Base-by-base conservation (phyloP, 2,888 invertebrate genomes). In the Apodemia zela region DNA sequence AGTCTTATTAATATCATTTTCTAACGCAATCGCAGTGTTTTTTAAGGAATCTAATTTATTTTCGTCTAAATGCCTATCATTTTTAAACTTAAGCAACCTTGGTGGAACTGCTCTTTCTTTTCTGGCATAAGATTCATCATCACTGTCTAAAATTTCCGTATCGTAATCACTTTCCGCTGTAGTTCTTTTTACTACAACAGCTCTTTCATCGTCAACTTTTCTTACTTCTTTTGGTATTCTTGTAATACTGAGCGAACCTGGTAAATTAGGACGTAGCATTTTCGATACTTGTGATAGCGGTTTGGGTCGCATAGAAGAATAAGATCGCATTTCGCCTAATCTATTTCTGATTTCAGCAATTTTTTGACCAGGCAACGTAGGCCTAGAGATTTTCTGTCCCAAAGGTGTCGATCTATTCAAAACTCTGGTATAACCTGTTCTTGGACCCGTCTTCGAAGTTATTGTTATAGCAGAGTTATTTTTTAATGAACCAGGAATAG, bases 381-480 rank as follows among this genome's bases (percentile, higher is more conserved):
- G 85, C 65, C 92, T 77, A 0, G 75, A 65, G 63, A 88, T 76
- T 75, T 86, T 84, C 38, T 80, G 81, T 3, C 83, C 80, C 68
- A 89, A 77, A 18, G 84, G 77, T 11, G 54, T 54, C 15, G 90
- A 89, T 65, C 92, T 78, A 6, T 76, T 71, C 49, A 89, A 70
- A 25, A 89, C 75, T 73, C 90, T 82, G 65, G 88, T 87, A 64
- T 79, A 80, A 15, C 82, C 85, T 15, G 85, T 84, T 60, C 89
- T 79, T 0, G 83, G 82, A 0, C 82, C 84, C 8, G 80, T 79
- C 75, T 92, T 92, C 1, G 94, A 93, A 45, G 93, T 91, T 13
- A 93, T 93, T 0, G 94, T 93, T 29, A 94, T 92, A 1, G 93
- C 93, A 0, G 94, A 92, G 74, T 94, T 94, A 70, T 93, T 93